Conservation (phyloP, 2,113 vertebrate genomes). For the Rhipidura dahli region DNA sequence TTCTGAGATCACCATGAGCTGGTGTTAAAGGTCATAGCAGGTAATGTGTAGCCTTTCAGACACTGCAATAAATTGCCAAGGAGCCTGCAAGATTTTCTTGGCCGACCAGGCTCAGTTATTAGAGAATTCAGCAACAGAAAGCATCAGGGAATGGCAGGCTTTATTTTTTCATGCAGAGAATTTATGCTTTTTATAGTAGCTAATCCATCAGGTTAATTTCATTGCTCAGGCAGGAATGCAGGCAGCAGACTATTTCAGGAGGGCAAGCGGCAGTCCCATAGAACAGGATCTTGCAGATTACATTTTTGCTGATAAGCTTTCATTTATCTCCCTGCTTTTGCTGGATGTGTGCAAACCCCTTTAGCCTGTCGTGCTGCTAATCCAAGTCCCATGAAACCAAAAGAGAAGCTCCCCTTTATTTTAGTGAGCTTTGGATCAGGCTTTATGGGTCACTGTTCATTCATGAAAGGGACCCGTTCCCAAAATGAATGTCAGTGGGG, state of each 20-base stretch:
- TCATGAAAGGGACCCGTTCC: background rate
- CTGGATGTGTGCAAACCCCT: background rate
- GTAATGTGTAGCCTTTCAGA: background rate
- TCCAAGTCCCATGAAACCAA: background rate
- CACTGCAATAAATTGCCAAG: background rate
- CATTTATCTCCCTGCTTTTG: rapidly evolving
- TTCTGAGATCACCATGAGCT: background rate
- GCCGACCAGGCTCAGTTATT: background rate
- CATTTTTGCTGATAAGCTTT: background rate
- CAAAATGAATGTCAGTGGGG: background rate
- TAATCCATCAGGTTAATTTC: background rate
- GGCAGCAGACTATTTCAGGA: background rate
- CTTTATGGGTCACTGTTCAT: background rate
- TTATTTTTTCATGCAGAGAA: background rate
- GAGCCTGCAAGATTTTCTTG: background rate
- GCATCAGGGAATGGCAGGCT: background rate
- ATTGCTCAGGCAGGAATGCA: background rate
- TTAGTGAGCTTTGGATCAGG: background rate
- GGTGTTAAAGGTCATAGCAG: background rate
- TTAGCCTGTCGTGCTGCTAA: background rate
- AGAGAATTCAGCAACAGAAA: conserved; percentile 4
- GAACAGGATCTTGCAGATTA: background rate
- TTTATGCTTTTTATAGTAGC: background rate
- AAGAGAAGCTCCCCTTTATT: background rate
- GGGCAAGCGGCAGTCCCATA: background rate